These are phyloP conservation scores for Anableps anableps DNA, from an alignment of 2,797 vertebrate genomes.

Conservation along the genomic window DNA sequence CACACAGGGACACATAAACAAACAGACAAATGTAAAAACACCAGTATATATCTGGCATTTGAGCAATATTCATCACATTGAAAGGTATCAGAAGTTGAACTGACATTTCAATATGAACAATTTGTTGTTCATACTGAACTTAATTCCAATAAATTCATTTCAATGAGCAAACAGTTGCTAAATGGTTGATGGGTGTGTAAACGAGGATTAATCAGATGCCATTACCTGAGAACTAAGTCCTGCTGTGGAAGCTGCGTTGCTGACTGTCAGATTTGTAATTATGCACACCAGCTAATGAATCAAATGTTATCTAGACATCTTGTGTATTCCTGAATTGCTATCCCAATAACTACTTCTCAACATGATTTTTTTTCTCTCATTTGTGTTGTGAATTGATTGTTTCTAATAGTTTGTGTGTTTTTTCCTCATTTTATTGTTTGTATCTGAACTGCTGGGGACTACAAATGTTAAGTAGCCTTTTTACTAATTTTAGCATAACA, in stretches of 20 bases:
- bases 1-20: neutral
- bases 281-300: neutral
- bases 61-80: neutral
- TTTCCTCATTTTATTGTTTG: neutral
- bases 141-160: neutral
- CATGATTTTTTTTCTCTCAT: neutral
- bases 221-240: neutral
- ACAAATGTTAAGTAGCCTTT: neutral
- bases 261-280: neutral
- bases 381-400: neutral
- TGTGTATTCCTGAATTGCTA: conserved; percentile 11
- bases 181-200: neutral
- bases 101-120: neutral
- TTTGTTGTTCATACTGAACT: neutral
- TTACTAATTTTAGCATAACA: neutral
- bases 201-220: neutral
- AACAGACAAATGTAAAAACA: neutral
- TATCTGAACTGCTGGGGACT: neutral
- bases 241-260: neutral
- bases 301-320: neutral
- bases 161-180: neutral
- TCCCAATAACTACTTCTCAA: neutral
- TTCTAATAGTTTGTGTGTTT: neutral
- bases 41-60: neutral
- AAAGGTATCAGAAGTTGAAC: neutral